These are phyloP conservation scores for Siniperca knerii DNA, from an alignment of 2,113 vertebrate species.

Conservation along the genomic window DNA sequence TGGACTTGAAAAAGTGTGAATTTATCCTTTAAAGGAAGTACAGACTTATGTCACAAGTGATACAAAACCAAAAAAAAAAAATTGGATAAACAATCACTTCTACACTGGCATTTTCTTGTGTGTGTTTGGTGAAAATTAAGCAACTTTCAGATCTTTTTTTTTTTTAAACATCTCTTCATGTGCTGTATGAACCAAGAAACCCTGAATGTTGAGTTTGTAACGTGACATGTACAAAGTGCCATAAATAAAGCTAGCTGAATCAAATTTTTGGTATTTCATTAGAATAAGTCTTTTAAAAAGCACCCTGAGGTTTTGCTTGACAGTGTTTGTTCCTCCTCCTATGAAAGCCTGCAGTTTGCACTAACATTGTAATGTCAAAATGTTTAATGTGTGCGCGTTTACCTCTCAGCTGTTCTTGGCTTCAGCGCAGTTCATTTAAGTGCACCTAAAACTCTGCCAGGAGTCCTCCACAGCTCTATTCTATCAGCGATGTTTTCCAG, in stretches of 20 bases:
- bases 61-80: background rate
- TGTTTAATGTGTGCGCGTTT: conserved; percentile 15
- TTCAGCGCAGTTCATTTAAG: conserved; percentile 7
- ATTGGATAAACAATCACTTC: background rate
- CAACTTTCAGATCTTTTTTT: conserved; percentile 9
- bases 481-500: background rate
- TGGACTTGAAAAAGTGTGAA: background rate
- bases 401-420: background rate
- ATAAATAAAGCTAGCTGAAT: conserved; percentile 76
- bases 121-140: conserved; percentile 5
- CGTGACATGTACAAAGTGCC: conserved; percentile 82
- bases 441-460: background rate
- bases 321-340: background rate
- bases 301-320: background rate
- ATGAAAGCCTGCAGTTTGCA: background rate
- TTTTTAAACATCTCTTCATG: conserved; percentile 41
- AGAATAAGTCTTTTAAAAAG: background rate
- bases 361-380: background rate
- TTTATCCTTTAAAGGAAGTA: background rate
- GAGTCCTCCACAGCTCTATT: background rate
- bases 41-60: too few species aligned
- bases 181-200: conserved; percentile 58
- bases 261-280: background rate
- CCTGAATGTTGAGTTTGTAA: conserved; percentile 73
- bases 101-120: background rate